Conservation (phyloP, 2,797 vertebrate genomes). For the Megaceryle alcyon region DNA sequence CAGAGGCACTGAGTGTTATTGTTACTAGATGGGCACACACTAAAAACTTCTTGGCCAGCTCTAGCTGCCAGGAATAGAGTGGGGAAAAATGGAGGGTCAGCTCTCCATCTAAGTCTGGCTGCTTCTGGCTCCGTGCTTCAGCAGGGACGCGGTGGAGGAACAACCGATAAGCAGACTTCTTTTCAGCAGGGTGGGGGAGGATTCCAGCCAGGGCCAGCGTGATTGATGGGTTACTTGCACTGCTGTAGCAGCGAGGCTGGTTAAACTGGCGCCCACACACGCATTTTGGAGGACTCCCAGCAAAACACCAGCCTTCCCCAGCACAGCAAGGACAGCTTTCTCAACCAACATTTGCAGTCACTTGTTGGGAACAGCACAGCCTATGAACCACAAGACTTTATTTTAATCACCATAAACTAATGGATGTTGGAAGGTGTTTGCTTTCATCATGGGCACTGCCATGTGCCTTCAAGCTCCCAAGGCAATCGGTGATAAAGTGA, state of each 20-base stretch:
- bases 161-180: background rate
- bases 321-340: background rate
- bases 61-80: background rate
- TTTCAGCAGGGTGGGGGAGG: background rate
- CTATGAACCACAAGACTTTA: background rate
- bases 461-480: background rate
- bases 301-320: background rate
- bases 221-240: too few species aligned
- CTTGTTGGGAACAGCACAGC: background rate
- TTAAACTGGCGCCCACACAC: fast-evolving
- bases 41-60: background rate
- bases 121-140: background rate
- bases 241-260: background rate
- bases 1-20: background rate
- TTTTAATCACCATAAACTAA: background rate
- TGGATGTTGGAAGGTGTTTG: background rate
- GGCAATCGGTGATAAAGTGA: background rate
- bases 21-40: background rate
- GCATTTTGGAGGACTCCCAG: background rate
- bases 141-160: background rate
- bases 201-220: background rate
- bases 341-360: background rate
- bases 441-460: conserved; percentile 9
- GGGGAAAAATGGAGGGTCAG: background rate
- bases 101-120: background rate